A percentile compares a stretch with the other conserved stretches of the same genome.
phyloP scores from a whole-genome alignment of 2,113 vertebrate genomes.

The Romanogobio albipinnatus region DNA sequence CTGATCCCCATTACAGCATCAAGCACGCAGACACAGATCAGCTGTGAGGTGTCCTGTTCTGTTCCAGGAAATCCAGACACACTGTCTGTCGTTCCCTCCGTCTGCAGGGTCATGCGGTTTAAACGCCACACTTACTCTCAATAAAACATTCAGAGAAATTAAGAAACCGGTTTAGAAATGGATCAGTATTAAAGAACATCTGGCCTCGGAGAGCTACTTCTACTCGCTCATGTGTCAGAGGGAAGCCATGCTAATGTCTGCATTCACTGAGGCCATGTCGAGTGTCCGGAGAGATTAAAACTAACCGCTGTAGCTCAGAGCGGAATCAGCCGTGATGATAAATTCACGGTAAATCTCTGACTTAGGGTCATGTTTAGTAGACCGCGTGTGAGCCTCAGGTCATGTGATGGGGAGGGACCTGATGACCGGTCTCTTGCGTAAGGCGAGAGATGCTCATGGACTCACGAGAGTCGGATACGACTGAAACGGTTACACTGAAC shows the following conservation, averaged over 20 bases:
- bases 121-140: neutral
- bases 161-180: neutral
- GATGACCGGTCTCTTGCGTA: too few species aligned
- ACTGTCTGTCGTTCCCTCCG: neutral
- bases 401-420: too few species aligned
- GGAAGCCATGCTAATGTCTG: neutral
- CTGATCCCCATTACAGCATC: conserved; percentile 29
- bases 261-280: conserved; percentile 2
- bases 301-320: neutral
- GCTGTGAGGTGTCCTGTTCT: conserved; percentile 59
- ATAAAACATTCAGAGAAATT: neutral
- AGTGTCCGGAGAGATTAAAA: conserved; percentile 2
- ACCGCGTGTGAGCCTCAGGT: neutral
- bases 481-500: too few species aligned
- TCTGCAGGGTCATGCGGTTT: neutral
- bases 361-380: neutral
- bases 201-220: conserved; percentile 3
- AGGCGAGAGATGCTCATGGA: too few species aligned
- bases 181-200: conserved; percentile 4
- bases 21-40: conserved; percentile 19
- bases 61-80: conserved; percentile 59
- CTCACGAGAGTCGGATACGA: too few species aligned
- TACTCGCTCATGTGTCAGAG: neutral
- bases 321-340: too few species aligned
- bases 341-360: neutral